These are phyloP conservation scores for Drosophila biarmipes DNA, from an alignment of 1,140 invertebrate genomes.

Conservation along the genomic window DNA sequence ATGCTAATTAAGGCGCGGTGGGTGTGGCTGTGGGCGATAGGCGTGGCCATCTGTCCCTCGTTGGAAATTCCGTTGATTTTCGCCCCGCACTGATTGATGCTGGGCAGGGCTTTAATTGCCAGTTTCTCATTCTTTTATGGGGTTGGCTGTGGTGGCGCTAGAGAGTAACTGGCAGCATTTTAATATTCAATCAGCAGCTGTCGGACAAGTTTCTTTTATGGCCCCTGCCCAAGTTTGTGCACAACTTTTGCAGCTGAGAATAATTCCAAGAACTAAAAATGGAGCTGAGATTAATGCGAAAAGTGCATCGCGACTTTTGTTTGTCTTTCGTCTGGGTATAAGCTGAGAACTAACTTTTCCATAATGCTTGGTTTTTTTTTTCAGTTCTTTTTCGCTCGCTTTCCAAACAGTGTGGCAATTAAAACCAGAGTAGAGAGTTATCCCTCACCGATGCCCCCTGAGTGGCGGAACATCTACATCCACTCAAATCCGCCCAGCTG, in stretches of 20 bases:
- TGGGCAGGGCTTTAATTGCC: constrained; percentile 60
- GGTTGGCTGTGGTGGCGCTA: not conserved
- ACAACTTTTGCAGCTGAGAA: constrained; percentile 23
- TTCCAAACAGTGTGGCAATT: constrained; percentile 53
- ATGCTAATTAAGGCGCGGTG: constrained; percentile 78
- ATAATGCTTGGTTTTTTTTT: constrained; percentile 7
- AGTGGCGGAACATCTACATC: not conserved
- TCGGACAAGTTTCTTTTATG: constrained; percentile 59
- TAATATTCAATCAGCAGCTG: constrained; percentile 82
- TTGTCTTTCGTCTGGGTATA: constrained; percentile 53
- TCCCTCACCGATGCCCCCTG: not conserved
- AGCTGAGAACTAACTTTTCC: constrained; percentile 45
- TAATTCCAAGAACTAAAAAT: not conserved
- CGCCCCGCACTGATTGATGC: constrained; percentile 68
- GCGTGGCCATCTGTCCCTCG: constrained; percentile 1
- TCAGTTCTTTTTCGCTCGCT: not conserved
- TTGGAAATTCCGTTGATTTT: constrained; percentile 27
- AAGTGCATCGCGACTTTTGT: constrained; percentile 49
- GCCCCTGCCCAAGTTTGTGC: constrained; percentile 45
- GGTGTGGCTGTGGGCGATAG: not conserved
- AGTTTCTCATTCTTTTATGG: constrained; percentile 1
- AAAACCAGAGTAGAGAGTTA: constrained; percentile 28
- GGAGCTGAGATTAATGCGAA: constrained; percentile 60
- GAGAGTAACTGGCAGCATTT: constrained; percentile 49
- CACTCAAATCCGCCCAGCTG: constrained; percentile 24